A percentile compares a stretch with the other conserved stretches of the same genome.
These are phyloP conservation scores for Pogonognathellus flavescens DNA, from an alignment of 1,140 invertebrate species.

Conservation along the genomic window DNA sequence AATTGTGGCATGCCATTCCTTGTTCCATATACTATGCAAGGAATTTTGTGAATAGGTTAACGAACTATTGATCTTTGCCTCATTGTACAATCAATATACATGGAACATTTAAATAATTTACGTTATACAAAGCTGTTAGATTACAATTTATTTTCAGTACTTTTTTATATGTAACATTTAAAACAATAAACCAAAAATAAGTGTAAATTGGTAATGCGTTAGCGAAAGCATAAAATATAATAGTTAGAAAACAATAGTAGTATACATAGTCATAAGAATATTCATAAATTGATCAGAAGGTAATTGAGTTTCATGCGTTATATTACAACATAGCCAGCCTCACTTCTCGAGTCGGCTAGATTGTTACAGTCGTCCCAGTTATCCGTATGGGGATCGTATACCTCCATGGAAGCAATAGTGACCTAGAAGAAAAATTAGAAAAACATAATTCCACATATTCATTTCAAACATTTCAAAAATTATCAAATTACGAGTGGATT, in stretches of 20 bases:
- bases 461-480: background rate
- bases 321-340: constrained; percentile 75
- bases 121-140: background rate
- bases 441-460: background rate
- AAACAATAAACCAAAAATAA: constrained; percentile 39
- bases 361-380: constrained; percentile 83
- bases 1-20: constrained; percentile 18
- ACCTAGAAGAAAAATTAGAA: constrained; percentile 16
- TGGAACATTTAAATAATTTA: too few relatives aligned
- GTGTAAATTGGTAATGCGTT: background rate
- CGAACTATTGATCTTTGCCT: too few relatives aligned
- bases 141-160: constrained; percentile 12
- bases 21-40: background rate
- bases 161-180: constrained; percentile 10
- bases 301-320: constrained; percentile 8
- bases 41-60: background rate
- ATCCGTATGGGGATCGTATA: constrained; percentile 84
- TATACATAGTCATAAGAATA: background rate
- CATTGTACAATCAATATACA: too few relatives aligned
- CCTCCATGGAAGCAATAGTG: constrained; percentile 84
- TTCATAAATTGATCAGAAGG: background rate
- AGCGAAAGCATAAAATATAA: constrained; percentile 19
- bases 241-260: background rate
- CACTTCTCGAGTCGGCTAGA: constrained; percentile 84
- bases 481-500: background rate